Conservation (phyloP, 1,140 invertebrate genomes). For the Drosophila baimaii region DNA sequence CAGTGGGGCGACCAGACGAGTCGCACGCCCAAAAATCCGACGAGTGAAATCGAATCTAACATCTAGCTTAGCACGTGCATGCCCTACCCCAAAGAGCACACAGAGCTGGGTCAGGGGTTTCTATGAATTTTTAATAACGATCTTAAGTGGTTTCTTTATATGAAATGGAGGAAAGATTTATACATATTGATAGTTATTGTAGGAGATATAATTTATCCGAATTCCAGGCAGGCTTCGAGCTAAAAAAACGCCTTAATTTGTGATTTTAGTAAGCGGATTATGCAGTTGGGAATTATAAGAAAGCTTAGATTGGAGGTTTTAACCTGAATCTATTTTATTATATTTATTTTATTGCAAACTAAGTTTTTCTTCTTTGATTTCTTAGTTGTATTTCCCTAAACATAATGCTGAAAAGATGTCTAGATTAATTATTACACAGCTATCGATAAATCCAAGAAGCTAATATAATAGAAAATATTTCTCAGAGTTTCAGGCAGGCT, state of each 20-base stretch:
- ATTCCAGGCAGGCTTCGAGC: not conserved
- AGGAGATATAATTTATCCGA: not conserved
- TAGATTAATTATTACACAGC: not conserved
- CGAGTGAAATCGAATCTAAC: slow-evolving; percentile 29
- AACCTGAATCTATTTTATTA: too few relatives aligned
- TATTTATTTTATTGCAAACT: too few relatives aligned
- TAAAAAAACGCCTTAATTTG: not conserved
- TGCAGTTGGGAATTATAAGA: not conserved
- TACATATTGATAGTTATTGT: too few relatives aligned
- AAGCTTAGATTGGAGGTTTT: too few relatives aligned
- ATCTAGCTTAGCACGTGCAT: slow-evolving; percentile 20
- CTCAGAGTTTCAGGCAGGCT: not conserved
- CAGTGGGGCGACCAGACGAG: slow-evolving; percentile 23
- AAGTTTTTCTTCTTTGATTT: too few relatives aligned
- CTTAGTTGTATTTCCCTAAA: not conserved
- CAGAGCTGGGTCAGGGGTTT: not conserved
- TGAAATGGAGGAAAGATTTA: too few relatives aligned
- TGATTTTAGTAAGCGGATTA: not conserved
- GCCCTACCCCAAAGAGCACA: slow-evolving; percentile 14
- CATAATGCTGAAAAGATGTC: not conserved
- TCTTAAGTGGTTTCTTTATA: too few relatives aligned
- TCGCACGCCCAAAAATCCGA: slow-evolving; percentile 19
- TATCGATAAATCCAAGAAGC: not conserved
- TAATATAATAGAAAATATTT: not conserved
- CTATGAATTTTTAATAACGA: too few relatives aligned